These are phyloP conservation scores for Raja brachyura DNA, from an alignment of 2,113 vertebrate genomes.

Conservation along the genomic window DNA sequence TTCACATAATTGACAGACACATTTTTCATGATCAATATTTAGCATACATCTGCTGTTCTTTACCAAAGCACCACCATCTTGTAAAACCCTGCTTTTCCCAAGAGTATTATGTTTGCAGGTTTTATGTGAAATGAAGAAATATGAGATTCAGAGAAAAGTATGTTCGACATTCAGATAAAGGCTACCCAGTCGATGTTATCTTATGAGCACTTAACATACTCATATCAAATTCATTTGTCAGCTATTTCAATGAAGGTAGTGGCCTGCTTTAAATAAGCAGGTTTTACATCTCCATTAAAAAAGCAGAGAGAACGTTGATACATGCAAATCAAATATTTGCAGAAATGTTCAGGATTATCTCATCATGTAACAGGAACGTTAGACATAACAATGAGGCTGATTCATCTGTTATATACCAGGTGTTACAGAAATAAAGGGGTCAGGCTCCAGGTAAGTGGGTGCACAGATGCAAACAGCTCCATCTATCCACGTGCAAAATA, in stretches of 20 bases:
- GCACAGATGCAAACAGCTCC: not conserved
- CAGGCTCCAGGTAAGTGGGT: not conserved
- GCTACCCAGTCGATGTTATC: not conserved
- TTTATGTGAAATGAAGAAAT: not conserved
- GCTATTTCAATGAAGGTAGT: not conserved
- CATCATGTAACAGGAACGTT: not conserved
- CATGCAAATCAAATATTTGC: not conserved
- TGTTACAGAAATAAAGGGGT: not conserved
- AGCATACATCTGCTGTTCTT: not conserved
- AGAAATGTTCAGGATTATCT: not conserved
- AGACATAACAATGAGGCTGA: not conserved
- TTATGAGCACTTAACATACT: not conserved
- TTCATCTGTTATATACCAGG: not conserved
- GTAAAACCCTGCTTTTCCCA: not conserved
- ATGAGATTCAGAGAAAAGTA: not conserved
- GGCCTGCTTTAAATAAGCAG: not conserved
- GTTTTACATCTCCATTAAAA: not conserved
- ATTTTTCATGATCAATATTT: not conserved
- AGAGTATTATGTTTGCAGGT: not conserved
- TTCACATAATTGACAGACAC: not conserved
- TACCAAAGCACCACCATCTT: not conserved
- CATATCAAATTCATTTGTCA: not conserved
- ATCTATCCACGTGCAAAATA: not conserved
- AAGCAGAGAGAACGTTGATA: not conserved
- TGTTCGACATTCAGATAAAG: not conserved